Base-by-base conservation (phyloP, 2,888 invertebrate genomes). In the Aporophyla lueneburgensis region DNA sequence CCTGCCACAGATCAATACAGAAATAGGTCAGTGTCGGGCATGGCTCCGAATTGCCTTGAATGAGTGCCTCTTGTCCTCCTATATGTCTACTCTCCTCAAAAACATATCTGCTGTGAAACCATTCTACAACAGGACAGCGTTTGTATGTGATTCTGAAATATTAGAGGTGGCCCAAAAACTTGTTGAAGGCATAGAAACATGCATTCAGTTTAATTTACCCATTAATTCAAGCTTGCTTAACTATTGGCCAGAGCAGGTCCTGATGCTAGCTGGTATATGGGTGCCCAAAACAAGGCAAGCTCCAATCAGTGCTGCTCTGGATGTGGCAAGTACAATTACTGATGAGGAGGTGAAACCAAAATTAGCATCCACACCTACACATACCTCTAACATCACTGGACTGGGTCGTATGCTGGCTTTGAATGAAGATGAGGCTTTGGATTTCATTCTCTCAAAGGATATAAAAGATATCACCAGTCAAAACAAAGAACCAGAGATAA, bases 1-100 rank as follows among this genome's bases (percentile, higher is more conserved):
- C 21, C 95, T 99, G 67, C 97, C 97, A 6, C 98, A 98, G 93
- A 98, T 99, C 69, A 98, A 97, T 61, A 98, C 98, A 0, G 99
- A 99, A 95, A 98, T 99, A 83, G 99, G 99, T 0, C 98, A 98
- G 88, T 99, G 99, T 89, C 97, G 99, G 86, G 98, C 99, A 6
- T 99, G 99, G 99, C 97, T 99, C 51, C 97, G 99, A 10, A 95
- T 99, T 72, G 98, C 99, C 0, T 94, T 99, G 2, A 99, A 99
- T 92, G 99, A 99, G 90, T 98, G 98, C 16, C 94, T 99, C 6
- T 96, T 99, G 63, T 98, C 98, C 4, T 99, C 99, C 46, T 99
- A 99, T 91, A 96, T 99, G 86, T 97, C 98, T 77, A 98, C 98
- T 6, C 98, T 99, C 91, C 95, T 98, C 4, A 97, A 97, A 84